Conservation (phyloP, 2,888 invertebrate species). For the Drosophila mimetica region DNA sequence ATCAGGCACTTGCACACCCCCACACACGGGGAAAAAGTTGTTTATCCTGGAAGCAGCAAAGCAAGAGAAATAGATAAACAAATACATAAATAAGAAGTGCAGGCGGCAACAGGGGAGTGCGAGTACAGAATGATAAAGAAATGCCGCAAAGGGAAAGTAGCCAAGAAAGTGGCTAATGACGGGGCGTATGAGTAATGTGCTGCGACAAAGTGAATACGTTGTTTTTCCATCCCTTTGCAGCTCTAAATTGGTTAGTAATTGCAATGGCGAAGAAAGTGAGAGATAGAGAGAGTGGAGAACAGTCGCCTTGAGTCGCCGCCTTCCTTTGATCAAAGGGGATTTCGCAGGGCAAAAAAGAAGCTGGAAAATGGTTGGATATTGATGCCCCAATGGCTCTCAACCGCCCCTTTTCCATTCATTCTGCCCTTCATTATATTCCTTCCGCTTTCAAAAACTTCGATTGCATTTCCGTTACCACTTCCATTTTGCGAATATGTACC, state of each 20-base stretch:
- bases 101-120: slow-evolving; percentile 1
- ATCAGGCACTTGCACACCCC: too few relatives aligned
- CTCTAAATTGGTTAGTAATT: slow-evolving; percentile 1
- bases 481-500: slow-evolving; percentile 5
- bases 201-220: not conserved
- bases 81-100: slow-evolving; percentile 41
- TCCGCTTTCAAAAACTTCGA: slow-evolving; percentile 38
- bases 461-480: slow-evolving; percentile 22
- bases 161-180: slow-evolving; percentile 7
- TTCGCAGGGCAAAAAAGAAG: not conserved
- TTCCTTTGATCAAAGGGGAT: not conserved
- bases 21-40: slow-evolving; percentile 10
- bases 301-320: not conserved
- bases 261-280: not conserved
- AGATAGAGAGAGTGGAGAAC: not conserved
- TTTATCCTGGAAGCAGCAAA: slow-evolving; percentile 32
- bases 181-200: slow-evolving; percentile 19
- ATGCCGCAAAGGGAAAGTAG: not conserved
- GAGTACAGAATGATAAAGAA: not conserved
- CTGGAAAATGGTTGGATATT: slow-evolving; percentile 1
- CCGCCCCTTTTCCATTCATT: slow-evolving; percentile 9
- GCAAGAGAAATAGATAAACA: slow-evolving; percentile 42
- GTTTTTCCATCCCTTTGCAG: not conserved
- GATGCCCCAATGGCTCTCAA: slow-evolving; percentile 4
- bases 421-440: slow-evolving; percentile 25